phyloP scores from a whole-genome alignment of 2,797 vertebrate genomes.

The Myripristis jacobus region DNA sequence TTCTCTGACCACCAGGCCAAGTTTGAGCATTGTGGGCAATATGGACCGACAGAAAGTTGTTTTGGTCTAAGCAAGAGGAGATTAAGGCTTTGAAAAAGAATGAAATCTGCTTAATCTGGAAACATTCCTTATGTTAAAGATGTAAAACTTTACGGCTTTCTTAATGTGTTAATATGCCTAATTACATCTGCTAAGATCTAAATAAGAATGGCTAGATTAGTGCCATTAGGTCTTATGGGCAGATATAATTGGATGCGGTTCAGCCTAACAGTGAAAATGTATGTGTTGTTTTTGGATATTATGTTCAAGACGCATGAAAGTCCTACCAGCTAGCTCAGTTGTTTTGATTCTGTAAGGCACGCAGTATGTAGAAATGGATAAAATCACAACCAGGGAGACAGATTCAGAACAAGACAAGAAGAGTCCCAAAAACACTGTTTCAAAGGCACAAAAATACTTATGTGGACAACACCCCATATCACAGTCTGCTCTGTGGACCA shows the following conservation, averaged over 20 bases:
- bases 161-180: neutral
- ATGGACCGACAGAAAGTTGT: too few species aligned
- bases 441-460: neutral
- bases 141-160: neutral
- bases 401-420: neutral
- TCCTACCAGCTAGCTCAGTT: too few species aligned
- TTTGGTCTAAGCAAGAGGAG: too few species aligned
- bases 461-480: neutral
- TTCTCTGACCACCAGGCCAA: too few species aligned
- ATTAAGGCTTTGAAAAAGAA: too few species aligned
- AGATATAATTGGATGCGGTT: neutral
- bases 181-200: neutral
- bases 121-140: neutral
- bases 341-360: neutral
- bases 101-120: too few species aligned
- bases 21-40: too few species aligned
- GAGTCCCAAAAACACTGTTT: neutral
- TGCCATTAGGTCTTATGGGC: neutral
- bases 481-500: neutral
- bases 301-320: neutral
- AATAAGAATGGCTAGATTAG: neutral
- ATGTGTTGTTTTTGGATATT: neutral
- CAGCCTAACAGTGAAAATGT: neutral
- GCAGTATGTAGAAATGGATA: neutral
- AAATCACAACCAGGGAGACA: neutral